A percentile compares a stretch with the other conserved stretches of the same genome.
These are phyloP conservation scores for Erithacus rubecula DNA, from an alignment of 2,797 vertebrate species.

Conservation along the genomic window DNA sequence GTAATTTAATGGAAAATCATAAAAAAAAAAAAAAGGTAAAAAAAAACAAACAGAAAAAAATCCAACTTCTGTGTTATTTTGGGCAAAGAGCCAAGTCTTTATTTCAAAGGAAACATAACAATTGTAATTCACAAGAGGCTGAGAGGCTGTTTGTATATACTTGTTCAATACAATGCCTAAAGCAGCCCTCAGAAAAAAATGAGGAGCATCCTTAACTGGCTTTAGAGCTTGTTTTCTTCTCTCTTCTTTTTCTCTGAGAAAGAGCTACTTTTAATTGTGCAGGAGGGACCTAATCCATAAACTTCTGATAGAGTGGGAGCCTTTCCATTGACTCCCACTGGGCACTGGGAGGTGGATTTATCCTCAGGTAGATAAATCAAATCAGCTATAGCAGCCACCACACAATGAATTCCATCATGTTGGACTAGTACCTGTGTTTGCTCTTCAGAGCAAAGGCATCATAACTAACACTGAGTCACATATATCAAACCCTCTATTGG, in stretches of 20 bases:
- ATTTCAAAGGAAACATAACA: constrained; percentile 49
- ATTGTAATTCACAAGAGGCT: constrained; percentile 33
- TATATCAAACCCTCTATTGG: background rate
- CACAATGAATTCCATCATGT: background rate
- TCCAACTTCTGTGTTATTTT: constrained; percentile 6
- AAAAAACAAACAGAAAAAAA: no score
- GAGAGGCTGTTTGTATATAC: background rate
- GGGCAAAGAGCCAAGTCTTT: constrained; percentile 50
- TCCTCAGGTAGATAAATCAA: background rate
- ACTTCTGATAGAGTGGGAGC: background rate
- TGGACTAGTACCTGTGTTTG: background rate
- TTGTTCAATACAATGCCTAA: constrained; percentile 43
- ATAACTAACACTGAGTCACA: background rate
- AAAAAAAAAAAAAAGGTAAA: background rate
- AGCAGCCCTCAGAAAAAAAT: background rate
- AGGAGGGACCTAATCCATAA: background rate
- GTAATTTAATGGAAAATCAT: constrained; percentile 57
- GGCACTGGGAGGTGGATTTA: background rate
- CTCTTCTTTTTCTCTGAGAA: background rate
- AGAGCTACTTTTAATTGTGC: background rate
- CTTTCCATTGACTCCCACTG: background rate
- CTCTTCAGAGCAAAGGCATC: background rate
- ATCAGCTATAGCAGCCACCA: background rate
- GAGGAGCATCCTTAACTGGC: background rate
- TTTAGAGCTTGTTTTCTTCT: background rate